Evolutionary conservation across 2,797 vertebrate species (phyloP).

Genomic region (Agapornis canus): DNA sequence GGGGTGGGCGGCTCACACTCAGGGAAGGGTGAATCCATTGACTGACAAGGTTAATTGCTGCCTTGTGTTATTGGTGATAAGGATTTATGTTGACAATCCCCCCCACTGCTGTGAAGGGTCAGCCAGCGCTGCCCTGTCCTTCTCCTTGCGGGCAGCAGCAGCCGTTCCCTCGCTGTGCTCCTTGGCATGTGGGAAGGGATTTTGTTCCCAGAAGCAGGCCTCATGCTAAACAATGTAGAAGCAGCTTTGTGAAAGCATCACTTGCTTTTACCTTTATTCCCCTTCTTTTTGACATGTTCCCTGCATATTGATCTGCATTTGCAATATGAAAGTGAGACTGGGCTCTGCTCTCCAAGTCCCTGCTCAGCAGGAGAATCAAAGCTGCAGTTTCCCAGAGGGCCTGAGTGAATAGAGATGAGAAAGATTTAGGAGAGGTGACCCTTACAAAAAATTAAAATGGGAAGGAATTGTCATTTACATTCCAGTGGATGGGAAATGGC

Average conservation of each 20-base stretch:
- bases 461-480: not conserved
- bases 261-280: not conserved
- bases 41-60: constrained; percentile 61
- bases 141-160: not conserved
- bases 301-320: constrained; percentile 17
- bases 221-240: not conserved
- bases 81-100: constrained; percentile 27
- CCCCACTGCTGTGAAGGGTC: fast-evolving
- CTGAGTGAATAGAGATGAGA: not conserved
- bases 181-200: not conserved
- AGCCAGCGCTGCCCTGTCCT: not conserved
- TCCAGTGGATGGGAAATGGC: not conserved
- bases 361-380: not conserved
- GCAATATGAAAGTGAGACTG: not conserved
- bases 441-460: not conserved
- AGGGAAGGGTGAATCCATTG: not conserved
- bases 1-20: not conserved
- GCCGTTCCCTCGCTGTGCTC: not conserved
- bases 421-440: not conserved
- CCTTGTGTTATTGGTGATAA: not conserved
- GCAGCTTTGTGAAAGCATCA: not conserved
- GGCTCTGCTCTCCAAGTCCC: not conserved
- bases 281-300: not conserved
- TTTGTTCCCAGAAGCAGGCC: not conserved
- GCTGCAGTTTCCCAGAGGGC: not conserved